Evolutionary conservation across 2,113 vertebrate species (phyloP), one percentile per base, ranked within the genome.

Genomic region (Oceanodroma tethys): DNA sequence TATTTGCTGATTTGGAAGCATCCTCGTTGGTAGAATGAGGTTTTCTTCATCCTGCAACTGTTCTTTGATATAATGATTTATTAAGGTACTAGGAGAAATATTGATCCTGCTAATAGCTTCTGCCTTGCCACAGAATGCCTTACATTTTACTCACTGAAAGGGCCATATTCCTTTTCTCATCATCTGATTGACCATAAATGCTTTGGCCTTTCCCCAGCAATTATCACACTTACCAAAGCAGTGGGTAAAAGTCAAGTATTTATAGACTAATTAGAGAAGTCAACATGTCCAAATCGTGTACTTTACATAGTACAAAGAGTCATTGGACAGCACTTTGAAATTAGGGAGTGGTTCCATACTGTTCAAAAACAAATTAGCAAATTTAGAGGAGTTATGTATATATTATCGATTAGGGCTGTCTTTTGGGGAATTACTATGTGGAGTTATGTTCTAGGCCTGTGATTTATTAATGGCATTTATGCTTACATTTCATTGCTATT

Each of bases 41-140:
- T 95, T 98, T 98, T 97, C 96, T 98, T 96, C 94, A 93, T 98
- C 94, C 95, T 76, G 81, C 94, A 93, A 95, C 58, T 67, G 97
- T 97, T 96, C 98, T 98, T 98, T 98, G 98, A 98, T 98, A 97
- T 97, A 97, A 98, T 99, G 98, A 99, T 98, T 98, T 98, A 98
- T 98, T 98, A 98, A 98, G 97, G 97, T 97, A 97, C 97, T 97
- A 97, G 97, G 90, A 97, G 93, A 98, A 98, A 98, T 98, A 98
- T 98, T 97, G 98, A 98, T 98, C 96, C 97, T 87, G 94, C 97
- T 98, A 98, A 98, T 98, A 98, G 98, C 98, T 98, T 98, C 96
- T 98, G 96, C 96, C 96, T 97, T 97, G 93, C 97, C 96, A 97
- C 97, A 96, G 97, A 97, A 97, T 98, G 96, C 98, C 98, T 98